These are phyloP conservation scores for Sisyra terminalis DNA, from an alignment of 2,888 invertebrate genomes.

Conservation along the genomic window DNA sequence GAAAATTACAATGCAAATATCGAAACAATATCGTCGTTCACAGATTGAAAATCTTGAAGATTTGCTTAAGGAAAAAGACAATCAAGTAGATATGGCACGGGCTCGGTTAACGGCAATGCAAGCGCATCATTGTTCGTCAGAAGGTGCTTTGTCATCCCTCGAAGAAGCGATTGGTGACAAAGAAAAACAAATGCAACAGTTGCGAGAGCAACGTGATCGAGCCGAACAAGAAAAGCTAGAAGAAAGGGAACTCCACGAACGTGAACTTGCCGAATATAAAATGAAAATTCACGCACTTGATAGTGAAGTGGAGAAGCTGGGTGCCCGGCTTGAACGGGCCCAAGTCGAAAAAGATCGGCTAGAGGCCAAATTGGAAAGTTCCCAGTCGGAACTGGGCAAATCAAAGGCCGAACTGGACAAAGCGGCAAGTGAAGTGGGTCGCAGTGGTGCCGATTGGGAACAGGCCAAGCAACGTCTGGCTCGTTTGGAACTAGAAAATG, in stretches of 20 bases:
- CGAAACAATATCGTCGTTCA: slow-evolving; percentile 9
- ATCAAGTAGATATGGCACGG: slow-evolving; percentile 90
- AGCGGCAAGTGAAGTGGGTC: slow-evolving; percentile 74
- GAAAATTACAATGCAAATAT: neutral
- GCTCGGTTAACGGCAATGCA: slow-evolving; percentile 84
- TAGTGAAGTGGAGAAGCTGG: slow-evolving; percentile 80
- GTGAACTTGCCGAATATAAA: slow-evolving; percentile 88
- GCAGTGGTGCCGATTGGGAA: slow-evolving; percentile 81
- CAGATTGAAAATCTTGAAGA: slow-evolving; percentile 97
- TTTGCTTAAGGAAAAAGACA: slow-evolving; percentile 92
- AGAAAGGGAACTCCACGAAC: slow-evolving; percentile 83
- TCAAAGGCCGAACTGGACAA: slow-evolving; percentile 89
- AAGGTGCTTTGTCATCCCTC: slow-evolving; percentile 80
- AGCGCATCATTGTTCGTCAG: slow-evolving; percentile 85
- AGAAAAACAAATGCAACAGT: slow-evolving; percentile 91
- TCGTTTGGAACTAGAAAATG: slow-evolving; percentile 78
- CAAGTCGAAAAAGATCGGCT: slow-evolving; percentile 81
- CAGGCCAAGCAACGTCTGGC: slow-evolving; percentile 68
- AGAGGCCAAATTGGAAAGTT: slow-evolving; percentile 80
- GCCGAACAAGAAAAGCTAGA: slow-evolving; percentile 93
- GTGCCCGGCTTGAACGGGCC: slow-evolving; percentile 73
- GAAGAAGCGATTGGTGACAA: slow-evolving; percentile 94
- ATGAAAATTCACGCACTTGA: slow-evolving; percentile 84
- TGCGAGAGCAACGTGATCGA: slow-evolving; percentile 85
- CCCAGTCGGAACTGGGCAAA: slow-evolving; percentile 85